These are phyloP conservation scores for Noctilio leporinus DNA, from an alignment of 2,113 vertebrate genomes.

Conservation along the genomic window DNA sequence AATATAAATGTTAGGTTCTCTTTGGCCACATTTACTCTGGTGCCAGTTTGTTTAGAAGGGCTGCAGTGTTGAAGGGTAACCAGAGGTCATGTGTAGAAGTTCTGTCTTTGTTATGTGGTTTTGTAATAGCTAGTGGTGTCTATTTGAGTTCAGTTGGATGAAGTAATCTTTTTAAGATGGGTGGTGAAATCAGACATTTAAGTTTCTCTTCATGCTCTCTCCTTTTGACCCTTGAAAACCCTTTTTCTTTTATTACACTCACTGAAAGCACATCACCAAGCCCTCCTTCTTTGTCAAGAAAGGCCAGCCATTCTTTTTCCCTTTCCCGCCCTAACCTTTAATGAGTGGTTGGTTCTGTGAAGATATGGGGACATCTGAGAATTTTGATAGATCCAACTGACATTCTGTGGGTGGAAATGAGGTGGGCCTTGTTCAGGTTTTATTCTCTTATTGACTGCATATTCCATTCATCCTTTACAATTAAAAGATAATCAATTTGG, in stretches of 20 bases:
- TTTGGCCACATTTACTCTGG: slow-evolving; percentile 35
- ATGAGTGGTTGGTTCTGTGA: slow-evolving; percentile 44
- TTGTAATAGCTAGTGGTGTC: slow-evolving; percentile 6
- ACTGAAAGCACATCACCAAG: background rate
- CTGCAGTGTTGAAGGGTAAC: slow-evolving; percentile 49
- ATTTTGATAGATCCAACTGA: slow-evolving; percentile 36
- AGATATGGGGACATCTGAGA: background rate
- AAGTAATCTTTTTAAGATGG: slow-evolving; percentile 52
- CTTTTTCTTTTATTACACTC: slow-evolving; percentile 32
- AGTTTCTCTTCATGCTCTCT: slow-evolving; percentile 32
- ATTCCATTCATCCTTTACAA: background rate
- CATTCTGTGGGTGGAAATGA: background rate
- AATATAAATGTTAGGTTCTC: slow-evolving; percentile 48
- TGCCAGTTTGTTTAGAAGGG: slow-evolving; percentile 45
- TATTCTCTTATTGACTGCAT: background rate
- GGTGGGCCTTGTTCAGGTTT: background rate
- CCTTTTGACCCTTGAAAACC: slow-evolving; percentile 17
- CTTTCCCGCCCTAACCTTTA: slow-evolving; percentile 32
- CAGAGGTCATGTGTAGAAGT: slow-evolving; percentile 59
- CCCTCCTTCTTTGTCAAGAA: slow-evolving; percentile 36
- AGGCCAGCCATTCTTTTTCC: slow-evolving; percentile 13
- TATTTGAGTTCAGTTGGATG: slow-evolving; percentile 29
- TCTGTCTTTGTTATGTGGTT: slow-evolving; percentile 21
- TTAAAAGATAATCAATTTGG: background rate
- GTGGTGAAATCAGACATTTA: slow-evolving; percentile 13